Evolutionary conservation across 1,140 invertebrate species (phyloP).

Genomic region (Whitmania pigra): DNA sequence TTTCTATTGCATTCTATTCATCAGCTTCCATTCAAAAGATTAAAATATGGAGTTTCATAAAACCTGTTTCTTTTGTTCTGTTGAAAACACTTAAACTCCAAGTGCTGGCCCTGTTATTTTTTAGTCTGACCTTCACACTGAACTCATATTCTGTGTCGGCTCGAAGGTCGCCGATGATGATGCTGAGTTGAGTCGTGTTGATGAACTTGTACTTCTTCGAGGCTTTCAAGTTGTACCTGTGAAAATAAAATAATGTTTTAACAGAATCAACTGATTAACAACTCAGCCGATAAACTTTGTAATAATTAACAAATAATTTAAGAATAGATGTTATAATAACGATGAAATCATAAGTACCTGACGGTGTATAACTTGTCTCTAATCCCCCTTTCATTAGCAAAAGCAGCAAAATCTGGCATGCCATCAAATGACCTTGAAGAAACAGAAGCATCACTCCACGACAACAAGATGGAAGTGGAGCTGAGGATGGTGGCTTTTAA

Average conservation of each 20-base stretch:
- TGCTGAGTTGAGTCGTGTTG: constrained; percentile 82
- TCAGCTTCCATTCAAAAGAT: not conserved
- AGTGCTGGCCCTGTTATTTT: constrained; percentile 66
- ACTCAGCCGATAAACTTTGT: not conserved
- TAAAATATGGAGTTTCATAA: not conserved
- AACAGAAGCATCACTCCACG: constrained; percentile 82
- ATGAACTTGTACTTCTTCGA: constrained; percentile 59
- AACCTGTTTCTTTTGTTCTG: constrained; percentile 64
- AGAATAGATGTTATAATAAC: too few relatives aligned
- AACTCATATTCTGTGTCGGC: constrained; percentile 92
- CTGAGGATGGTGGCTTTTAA: constrained; percentile 75
- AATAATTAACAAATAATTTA: constrained; percentile 49
- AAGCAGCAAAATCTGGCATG: too few relatives aligned
- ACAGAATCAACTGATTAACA: not conserved
- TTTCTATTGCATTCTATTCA: not conserved
- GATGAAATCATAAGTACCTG: constrained; percentile 44
- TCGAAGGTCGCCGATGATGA: constrained; percentile 77
- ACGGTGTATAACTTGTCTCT: constrained; percentile 76
- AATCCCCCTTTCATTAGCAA: constrained; percentile 45
- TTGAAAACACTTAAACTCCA: constrained; percentile 88
- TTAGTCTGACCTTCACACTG: constrained; percentile 71
- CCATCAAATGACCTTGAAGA: constrained; percentile 22
- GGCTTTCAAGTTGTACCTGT: constrained; percentile 46
- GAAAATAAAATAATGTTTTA: not conserved
- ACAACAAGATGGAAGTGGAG: constrained; percentile 71